Evolutionary conservation across 2,113 vertebrate genomes (phyloP), one percentile per base, ranked within the genome.

Genomic region (Sturnira hondurensis): DNA sequence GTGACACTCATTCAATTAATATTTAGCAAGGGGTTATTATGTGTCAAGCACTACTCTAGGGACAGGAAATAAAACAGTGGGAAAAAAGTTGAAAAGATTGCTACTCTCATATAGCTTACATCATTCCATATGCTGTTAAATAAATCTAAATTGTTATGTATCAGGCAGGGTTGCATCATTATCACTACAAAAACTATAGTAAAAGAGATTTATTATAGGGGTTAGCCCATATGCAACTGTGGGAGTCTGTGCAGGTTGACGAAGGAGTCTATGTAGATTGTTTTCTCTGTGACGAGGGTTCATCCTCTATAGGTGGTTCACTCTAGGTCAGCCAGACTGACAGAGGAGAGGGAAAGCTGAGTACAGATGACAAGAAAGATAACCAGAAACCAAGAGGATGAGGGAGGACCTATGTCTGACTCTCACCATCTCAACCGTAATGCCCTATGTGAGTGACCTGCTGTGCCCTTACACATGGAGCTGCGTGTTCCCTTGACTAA

Each of bases 81-180:
- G n/a, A 45, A 47, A 63, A 88, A 85, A 33, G 31, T 41, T 54
- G 78, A 31, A 50, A 74, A 73, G 63, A 50, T 41, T 36, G 9
- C 8, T 43, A 54, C 20, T 19, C 36, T 65, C 20, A 17, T 24
- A 14, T 22, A 52, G 43, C 14, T 95, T 82, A 52, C 28, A 82
- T 54, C 28, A 73, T 67, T 78, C 68, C 31, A 47, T 52, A 78
- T 67, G 65, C 58, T 86, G 9, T 54, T 91, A 81, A 68, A 65
- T 76, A 96, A 93, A 91, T 85, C 16, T 67, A 93, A 86, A 76
- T 80, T 92, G 89, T 67, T 87, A 54, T 31, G 7, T 78, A 43
- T 67, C 50, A 85, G 7, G 82, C 5, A 71, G 54, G 26, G n/a
- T 84, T 84, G 43, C 28, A 67, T 89, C 33, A 45, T 22, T 5